Evolutionary conservation across 2,888 invertebrate species (phyloP).

Genomic region (Labia minor): DNA sequence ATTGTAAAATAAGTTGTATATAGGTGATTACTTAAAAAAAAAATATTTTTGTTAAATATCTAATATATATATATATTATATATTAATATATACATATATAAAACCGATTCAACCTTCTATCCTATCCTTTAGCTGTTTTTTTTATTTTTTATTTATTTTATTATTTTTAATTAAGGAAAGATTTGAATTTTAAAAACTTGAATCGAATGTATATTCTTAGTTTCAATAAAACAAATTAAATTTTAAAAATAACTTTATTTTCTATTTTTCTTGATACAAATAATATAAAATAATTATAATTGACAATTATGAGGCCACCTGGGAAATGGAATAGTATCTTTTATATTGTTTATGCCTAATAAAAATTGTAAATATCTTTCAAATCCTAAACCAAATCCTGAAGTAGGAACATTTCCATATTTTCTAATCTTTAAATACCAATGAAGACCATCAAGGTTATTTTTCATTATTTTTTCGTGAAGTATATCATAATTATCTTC

Average conservation of each 20-base stretch:
- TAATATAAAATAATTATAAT: no score
- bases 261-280: constrained; percentile 28
- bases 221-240: not conserved
- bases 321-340: constrained; percentile 90
- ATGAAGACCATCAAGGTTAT: constrained; percentile 44
- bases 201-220: constrained; percentile 33
- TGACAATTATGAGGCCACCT: constrained; percentile 81
- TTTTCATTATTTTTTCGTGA: constrained; percentile 41
- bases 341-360: constrained; percentile 74
- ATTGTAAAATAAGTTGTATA: constrained; percentile 35
- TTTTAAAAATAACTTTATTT: constrained; percentile 25
- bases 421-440: constrained; percentile 88
- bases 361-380: constrained; percentile 80
- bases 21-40: constrained; percentile 24
- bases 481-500: constrained; percentile 63
- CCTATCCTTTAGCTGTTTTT: constrained; percentile 15
- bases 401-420: constrained; percentile 81
- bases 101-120: constrained; percentile 15
- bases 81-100: constrained; percentile 29
- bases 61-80: constrained; percentile 29
- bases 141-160: not conserved
- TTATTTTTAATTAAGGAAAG: constrained; percentile 21
- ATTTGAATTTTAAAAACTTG: constrained; percentile 29
- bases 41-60: constrained; percentile 30
- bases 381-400: constrained; percentile 93